Evolutionary conservation across 1,140 invertebrate genomes (phyloP).

Genomic region (Formica selysi): DNA sequence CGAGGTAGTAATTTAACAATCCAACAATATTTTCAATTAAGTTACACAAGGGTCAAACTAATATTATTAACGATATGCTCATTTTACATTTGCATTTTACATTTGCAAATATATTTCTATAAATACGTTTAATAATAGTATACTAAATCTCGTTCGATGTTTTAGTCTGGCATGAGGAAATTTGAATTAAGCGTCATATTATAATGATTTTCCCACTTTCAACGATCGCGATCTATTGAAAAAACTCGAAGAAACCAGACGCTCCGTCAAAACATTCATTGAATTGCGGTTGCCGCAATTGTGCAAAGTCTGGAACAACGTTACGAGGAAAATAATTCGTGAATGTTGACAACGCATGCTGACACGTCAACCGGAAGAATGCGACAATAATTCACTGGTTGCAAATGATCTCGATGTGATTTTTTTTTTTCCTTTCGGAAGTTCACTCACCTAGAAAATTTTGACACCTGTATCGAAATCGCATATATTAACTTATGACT

Average conservation of each 20-base stretch:
- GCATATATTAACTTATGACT: conserved; percentile 4
- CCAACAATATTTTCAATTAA: conserved; percentile 50
- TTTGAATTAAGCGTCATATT: not conserved
- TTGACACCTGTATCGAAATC: not conserved
- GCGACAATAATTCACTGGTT: not conserved
- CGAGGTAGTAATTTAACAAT: conserved; percentile 48
- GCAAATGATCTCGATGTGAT: conserved; percentile 9
- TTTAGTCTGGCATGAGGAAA: not conserved
- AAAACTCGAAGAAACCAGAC: conserved; percentile 1
- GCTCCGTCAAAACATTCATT: conserved; percentile 28
- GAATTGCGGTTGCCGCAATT: conserved; percentile 66
- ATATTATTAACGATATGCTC: conserved; percentile 36
- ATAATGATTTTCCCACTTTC: not conserved
- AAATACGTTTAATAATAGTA: conserved; percentile 34
- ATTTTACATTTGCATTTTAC: conserved; percentile 35
- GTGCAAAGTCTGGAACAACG: conserved; percentile 72
- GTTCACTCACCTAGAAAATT: not conserved
- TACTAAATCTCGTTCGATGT: not conserved
- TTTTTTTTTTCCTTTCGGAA: not conserved
- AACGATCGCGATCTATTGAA: not conserved
- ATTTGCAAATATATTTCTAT: conserved; percentile 4
- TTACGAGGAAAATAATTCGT: conserved; percentile 68
- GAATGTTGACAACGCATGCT: conserved; percentile 53
- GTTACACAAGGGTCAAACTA: conserved; percentile 44
- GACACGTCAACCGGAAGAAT: conserved; percentile 5